A percentile compares a stretch with the other conserved stretches of the same genome.
Conservation (phyloP, 2,113 vertebrate genomes). For the Archocentrus centrarchus region DNA sequence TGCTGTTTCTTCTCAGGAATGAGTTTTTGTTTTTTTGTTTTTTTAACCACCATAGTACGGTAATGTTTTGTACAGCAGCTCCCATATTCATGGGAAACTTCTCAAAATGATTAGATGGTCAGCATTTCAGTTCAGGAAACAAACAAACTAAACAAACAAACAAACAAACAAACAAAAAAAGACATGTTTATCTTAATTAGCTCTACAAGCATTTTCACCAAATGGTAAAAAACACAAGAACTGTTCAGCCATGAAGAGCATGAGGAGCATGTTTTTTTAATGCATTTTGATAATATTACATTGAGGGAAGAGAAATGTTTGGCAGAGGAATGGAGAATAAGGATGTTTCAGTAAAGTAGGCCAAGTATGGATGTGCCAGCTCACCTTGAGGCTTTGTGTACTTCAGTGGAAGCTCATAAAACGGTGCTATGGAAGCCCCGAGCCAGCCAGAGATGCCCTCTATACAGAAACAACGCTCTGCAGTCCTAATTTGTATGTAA, state of each 20-base stretch:
- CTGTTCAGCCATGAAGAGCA: neutral
- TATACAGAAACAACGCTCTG: constrained; percentile 30
- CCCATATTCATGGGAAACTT: neutral
- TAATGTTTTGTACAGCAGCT: neutral
- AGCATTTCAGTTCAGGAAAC: neutral
- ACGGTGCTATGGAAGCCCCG: constrained; percentile 11
- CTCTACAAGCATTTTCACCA: neutral
- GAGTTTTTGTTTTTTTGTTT: neutral
- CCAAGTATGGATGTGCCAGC: constrained; percentile 21
- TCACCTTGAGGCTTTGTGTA: constrained; percentile 53
- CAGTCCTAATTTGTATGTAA: neutral
- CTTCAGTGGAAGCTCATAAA: constrained; percentile 46
- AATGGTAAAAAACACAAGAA: neutral
- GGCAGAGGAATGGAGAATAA: neutral
- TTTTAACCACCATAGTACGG: neutral
- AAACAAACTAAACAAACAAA: neutral
- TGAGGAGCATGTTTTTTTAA: constrained; percentile 5
- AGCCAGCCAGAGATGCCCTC: constrained; percentile 28
- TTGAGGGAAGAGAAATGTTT: constrained; percentile 8
- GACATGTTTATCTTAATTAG: neutral
- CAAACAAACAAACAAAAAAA: too few relatives aligned
- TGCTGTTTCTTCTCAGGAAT: constrained; percentile 3
- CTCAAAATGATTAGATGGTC: neutral
- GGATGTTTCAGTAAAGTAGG: constrained; percentile 49
- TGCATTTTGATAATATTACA: neutral